Base-by-base conservation (phyloP, 2,797 vertebrate genomes). In the Adelosebastes latens region DNA sequence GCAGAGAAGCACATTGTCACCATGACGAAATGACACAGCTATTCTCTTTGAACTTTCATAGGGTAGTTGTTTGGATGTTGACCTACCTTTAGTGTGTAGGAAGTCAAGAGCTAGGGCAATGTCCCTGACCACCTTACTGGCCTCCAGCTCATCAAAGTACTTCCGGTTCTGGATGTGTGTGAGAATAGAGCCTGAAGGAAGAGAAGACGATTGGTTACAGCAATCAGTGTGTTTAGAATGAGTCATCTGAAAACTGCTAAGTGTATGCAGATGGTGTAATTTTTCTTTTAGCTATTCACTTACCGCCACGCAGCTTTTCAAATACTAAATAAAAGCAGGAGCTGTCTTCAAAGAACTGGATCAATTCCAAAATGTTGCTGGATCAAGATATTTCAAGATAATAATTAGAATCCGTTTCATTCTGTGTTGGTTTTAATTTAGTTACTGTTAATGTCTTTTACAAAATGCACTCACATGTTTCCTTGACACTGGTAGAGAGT, bases 401-500 rank as follows among this genome's bases (percentile, higher is more conserved):
- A 0, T 6, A 4, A 82, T 90, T 79, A 88, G 2, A 69, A 65
- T 24, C 4, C 2, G 10, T 24, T 74, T 73, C 18, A 34, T 32
- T 62, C 5, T 14, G 7, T 16, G 5, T 16, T 24, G 0, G 3
- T n/a, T 72, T 49, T 25, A 27, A 27, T 76, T 34, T 13, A 18
- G 12, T 14, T 8, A 11, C 22, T 36, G 31, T 42, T 39, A 2
- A 29, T 25, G 0, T n/a, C 4, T 70, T 8, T 5, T 5, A 68
- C 8, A 22, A 75, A 79, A 68, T 34, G 25, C 52, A 92, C 97
- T 94, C 91, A 99, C 98, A 95, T 97, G 94, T 98, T 98, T 84
- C 98, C 98, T 92, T 99, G 98, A 89, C 98, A 99, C 89, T 99
- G 98, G 91, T 99, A 99, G 13, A 99, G 95, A 0, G 98, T 99